Conservation (phyloP, 1,140 invertebrate genomes). For the Euwallacea fornicatus region DNA sequence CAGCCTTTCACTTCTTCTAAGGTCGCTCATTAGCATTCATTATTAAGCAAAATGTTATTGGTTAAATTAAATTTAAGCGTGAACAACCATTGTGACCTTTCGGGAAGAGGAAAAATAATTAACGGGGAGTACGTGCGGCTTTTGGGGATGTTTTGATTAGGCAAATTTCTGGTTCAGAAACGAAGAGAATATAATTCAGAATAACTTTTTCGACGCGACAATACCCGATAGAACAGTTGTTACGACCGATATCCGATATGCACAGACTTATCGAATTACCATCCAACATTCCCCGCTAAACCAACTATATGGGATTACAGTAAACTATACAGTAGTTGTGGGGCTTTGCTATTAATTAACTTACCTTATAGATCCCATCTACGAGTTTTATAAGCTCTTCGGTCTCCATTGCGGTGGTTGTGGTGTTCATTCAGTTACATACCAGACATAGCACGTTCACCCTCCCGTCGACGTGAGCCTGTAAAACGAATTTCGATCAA, state of each 20-base stretch:
- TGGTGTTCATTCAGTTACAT: conserved; percentile 18
- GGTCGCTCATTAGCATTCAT: no score
- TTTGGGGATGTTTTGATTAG: conserved; percentile 4
- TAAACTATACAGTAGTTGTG: conserved; percentile 7
- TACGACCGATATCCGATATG: background rate
- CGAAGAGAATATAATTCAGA: no score
- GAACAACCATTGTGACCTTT: no score
- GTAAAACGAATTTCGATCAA: background rate
- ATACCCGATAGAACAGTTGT: background rate
- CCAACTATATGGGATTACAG: background rate
- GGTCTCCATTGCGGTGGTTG: conserved; percentile 69
- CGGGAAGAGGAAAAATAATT: background rate
- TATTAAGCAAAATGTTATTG: no score
- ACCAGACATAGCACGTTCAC: background rate
- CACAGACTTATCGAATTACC: background rate
- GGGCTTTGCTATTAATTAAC: conserved; percentile 24
- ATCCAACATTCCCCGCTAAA: background rate
- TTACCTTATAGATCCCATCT: conserved; percentile 87
- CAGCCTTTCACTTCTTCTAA: no score
- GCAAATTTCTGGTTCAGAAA: background rate
- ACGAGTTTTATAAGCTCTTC: conserved; percentile 87
- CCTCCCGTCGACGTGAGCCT: background rate
- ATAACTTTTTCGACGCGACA: no score
- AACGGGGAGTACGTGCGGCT: background rate
- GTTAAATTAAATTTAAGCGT: no score